Percentiles rank a stretch among this genome's conserved stretches.
Evolutionary conservation across 2,888 invertebrate genomes (phyloP).

Genomic region (Scrobipalpa atriplicella): DNA sequence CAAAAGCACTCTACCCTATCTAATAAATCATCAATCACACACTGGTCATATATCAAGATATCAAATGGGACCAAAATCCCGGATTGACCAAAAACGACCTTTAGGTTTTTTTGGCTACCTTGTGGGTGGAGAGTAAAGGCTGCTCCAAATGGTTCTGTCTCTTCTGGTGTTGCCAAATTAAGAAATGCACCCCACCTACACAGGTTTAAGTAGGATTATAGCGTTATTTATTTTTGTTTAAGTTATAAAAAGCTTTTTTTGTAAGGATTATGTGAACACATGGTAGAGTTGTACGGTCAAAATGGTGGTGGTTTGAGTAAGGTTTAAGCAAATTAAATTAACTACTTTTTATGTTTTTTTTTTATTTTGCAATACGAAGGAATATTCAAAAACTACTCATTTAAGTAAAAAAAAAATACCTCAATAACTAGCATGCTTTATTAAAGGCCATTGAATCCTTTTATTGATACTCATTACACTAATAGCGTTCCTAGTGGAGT

Average conservation of each 20-base stretch:
- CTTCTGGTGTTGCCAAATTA: constrained; percentile 5
- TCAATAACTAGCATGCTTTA: too few species aligned
- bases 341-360: too few species aligned
- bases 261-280: background rate
- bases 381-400: background rate
- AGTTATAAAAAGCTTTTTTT: background rate
- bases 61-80: constrained; percentile 13
- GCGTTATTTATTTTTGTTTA: background rate
- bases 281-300: too few species aligned
- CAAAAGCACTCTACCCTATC: too few species aligned
- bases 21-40: too few species aligned
- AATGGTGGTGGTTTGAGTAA: too few species aligned
- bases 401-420: too few species aligned
- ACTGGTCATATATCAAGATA: constrained; percentile 12
- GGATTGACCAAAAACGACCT: constrained; percentile 13
- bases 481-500: background rate
- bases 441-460: too few species aligned
- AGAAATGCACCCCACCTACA: constrained; percentile 13
- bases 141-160: constrained; percentile 9
- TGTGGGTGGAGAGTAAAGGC: constrained; percentile 6
- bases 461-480: too few species aligned
- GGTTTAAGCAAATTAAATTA: too few species aligned
- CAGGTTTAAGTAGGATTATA: constrained; percentile 7
- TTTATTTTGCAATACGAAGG: too few species aligned
- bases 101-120: background rate